Evolutionary conservation across 2,888 invertebrate species (phyloP).

Genomic region (Palloptera scutellata): DNA sequence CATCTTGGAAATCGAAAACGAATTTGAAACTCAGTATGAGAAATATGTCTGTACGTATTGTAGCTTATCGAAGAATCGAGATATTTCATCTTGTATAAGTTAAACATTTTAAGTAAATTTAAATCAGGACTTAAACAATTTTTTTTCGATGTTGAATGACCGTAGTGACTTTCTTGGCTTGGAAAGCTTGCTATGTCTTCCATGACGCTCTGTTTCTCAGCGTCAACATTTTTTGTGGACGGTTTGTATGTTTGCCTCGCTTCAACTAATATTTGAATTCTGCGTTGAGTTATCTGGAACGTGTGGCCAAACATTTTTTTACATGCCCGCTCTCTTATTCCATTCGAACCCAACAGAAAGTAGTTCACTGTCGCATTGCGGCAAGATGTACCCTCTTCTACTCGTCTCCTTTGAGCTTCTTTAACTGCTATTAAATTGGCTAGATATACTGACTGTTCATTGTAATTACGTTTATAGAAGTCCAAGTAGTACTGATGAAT

Average conservation of each 20-base stretch:
- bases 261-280: slow-evolving; percentile 12
- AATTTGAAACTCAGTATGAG: slow-evolving; percentile 5
- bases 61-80: slow-evolving; percentile 9
- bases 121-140: slow-evolving; percentile 15
- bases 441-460: too few species aligned
- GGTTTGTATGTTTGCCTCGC: slow-evolving; percentile 23
- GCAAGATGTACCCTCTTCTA: too few species aligned
- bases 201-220: slow-evolving; percentile 15
- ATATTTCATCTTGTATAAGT: slow-evolving; percentile 15
- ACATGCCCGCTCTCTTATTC: slow-evolving; percentile 10
- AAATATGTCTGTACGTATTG: slow-evolving; percentile 19
- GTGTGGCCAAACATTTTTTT: slow-evolving; percentile 12
- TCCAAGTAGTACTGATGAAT: neutral
- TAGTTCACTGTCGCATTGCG: too few species aligned
- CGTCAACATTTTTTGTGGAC: slow-evolving; percentile 15
- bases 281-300: slow-evolving; percentile 14
- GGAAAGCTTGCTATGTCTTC: slow-evolving; percentile 19
- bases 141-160: slow-evolving; percentile 5
- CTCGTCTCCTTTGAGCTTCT: too few species aligned
- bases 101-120: slow-evolving; percentile 4
- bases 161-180: slow-evolving; percentile 23
- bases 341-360: slow-evolving; percentile 1
- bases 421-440: too few species aligned
- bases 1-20: slow-evolving; percentile 17
- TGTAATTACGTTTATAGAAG: too few species aligned